Conservation (phyloP, 2,113 vertebrate genomes). For the Pteruthius melanotis region DNA sequence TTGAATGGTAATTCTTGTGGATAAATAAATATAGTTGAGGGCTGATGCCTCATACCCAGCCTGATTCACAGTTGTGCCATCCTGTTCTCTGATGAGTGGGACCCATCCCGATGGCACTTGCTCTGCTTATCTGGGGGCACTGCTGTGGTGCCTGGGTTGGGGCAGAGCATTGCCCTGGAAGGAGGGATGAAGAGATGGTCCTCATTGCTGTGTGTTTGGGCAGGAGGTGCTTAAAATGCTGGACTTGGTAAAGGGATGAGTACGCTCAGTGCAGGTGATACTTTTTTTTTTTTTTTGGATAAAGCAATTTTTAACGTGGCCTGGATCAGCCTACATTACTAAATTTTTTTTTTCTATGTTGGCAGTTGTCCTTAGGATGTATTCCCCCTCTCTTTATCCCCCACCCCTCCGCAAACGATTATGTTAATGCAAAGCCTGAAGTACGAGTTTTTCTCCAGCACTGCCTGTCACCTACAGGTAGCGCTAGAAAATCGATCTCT, state of each 20-base stretch:
- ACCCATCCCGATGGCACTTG: not conserved
- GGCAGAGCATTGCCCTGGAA: not conserved
- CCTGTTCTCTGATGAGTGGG: not conserved
- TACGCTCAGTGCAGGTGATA: not conserved
- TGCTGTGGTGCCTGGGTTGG: not conserved
- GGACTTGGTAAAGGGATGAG: not conserved
- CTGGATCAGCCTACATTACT: not conserved
- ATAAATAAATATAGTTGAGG: not conserved
- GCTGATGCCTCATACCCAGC: not conserved
- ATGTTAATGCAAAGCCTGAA: not conserved
- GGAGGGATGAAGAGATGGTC: not conserved
- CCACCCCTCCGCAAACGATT: rapidly evolving
- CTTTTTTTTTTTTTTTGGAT: not conserved
- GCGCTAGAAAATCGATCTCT: not conserved
- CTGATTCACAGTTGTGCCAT: not conserved
- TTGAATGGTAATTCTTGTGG: not conserved
- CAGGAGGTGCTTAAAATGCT: not conserved
- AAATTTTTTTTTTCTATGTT: not conserved
- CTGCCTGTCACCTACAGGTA: not conserved
- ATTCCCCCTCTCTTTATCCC: not conserved
- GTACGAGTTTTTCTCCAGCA: not conserved
- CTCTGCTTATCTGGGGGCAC: not conserved
- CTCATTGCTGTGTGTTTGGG: not conserved
- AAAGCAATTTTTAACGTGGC: not conserved
- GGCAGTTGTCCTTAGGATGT: not conserved